Percentiles rank a stretch among this genome's conserved stretches.
Conservation (phyloP, 2,888 invertebrate species). For the Parascotia fuliginaria region DNA sequence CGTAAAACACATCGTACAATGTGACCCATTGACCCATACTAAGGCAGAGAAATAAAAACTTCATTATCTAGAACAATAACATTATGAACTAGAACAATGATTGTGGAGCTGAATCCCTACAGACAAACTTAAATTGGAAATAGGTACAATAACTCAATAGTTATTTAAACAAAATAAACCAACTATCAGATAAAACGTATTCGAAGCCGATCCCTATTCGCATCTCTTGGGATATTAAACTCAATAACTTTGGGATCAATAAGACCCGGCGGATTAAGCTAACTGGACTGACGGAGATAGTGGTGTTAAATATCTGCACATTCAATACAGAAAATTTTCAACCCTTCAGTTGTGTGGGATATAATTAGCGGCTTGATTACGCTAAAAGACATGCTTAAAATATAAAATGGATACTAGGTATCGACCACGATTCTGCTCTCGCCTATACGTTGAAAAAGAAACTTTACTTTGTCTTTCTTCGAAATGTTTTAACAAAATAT, state of each 20-base stretch:
- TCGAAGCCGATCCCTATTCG: slow-evolving; percentile 10
- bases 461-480: no score
- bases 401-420: no score
- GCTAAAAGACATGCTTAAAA: no score
- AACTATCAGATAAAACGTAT: slow-evolving; percentile 15
- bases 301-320: slow-evolving; percentile 30
- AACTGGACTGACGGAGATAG: slow-evolving; percentile 26
- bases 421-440: no score
- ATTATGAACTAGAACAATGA: background rate
- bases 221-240: slow-evolving; percentile 4
- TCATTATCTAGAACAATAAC: no score
- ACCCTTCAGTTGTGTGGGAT: slow-evolving; percentile 15
- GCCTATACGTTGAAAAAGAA: no score
- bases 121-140: slow-evolving; percentile 9
- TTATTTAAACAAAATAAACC: slow-evolving; percentile 25
- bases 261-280: slow-evolving; percentile 23
- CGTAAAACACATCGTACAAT: no score
- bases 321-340: slow-evolving; percentile 25
- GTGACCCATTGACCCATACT: no score
- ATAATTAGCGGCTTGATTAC: background rate
- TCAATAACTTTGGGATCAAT: slow-evolving; percentile 24
- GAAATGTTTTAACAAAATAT: no score
- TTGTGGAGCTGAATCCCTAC: background rate
- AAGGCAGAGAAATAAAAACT: no score
- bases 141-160: slow-evolving; percentile 9